Percentiles rank a stretch among this genome's conserved stretches.
These are phyloP conservation scores for Orthosia gothica DNA, from an alignment of 2,888 invertebrate species.

Conservation along the genomic window DNA sequence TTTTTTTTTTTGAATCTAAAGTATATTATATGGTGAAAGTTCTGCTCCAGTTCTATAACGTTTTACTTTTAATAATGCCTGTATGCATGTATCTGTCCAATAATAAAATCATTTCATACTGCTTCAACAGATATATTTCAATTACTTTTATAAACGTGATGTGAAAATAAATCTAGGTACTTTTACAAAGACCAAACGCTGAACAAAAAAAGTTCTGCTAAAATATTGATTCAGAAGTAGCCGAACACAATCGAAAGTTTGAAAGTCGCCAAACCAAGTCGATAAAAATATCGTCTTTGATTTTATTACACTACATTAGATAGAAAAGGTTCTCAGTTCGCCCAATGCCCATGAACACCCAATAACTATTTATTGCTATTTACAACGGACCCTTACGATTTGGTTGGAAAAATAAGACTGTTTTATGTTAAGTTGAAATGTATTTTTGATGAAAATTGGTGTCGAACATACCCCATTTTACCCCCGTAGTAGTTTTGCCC, in stretches of 20 bases:
- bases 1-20: no score
- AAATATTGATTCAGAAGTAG: conserved; percentile 21
- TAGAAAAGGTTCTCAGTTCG: conserved; percentile 41
- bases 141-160: conserved; percentile 29
- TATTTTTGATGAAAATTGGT: neutral
- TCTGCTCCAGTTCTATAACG: neutral
- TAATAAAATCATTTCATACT: conserved; percentile 3
- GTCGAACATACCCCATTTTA: neutral
- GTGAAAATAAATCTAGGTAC: conserved; percentile 23
- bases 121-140: neutral
- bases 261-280: conserved; percentile 16
- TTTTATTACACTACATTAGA: conserved; percentile 45
- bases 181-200: neutral
- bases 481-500: no score
- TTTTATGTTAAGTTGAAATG: conserved; percentile 8
- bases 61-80: conserved; percentile 4
- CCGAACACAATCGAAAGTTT: conserved; percentile 8
- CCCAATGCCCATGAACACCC: conserved; percentile 37
- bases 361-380: conserved; percentile 53
- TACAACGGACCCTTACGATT: conserved; percentile 36
- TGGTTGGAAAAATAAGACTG: conserved; percentile 27
- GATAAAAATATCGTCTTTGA: conserved; percentile 31
- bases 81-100: neutral
- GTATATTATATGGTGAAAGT: neutral
- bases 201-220: conserved; percentile 8